phyloP scores from a whole-genome alignment of 2,888 invertebrate species.

The Andrena trimmerana region DNA sequence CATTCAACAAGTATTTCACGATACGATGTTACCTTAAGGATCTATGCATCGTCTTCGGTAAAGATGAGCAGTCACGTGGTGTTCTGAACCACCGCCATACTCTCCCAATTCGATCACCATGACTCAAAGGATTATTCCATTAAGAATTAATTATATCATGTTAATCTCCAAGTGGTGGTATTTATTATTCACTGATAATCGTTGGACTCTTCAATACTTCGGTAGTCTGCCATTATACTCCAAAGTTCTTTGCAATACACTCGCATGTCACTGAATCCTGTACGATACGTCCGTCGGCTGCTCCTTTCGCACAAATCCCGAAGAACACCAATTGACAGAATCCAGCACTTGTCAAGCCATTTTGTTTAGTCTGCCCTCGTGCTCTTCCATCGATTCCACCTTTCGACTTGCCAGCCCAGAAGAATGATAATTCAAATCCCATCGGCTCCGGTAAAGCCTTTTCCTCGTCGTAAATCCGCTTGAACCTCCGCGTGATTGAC shows the following conservation, averaged over 20 bases:
- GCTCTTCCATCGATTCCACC: too few species aligned
- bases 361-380: too few species aligned
- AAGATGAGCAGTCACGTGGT: conserved; percentile 45
- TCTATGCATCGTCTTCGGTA: not conserved
- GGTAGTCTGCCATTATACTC: not conserved
- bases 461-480: too few species aligned
- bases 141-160: not conserved
- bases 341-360: too few species aligned
- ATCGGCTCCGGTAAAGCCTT: too few species aligned
- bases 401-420: too few species aligned
- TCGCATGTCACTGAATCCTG: not conserved
- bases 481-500: too few species aligned
- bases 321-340: not conserved
- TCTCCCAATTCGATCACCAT: conserved; percentile 21
- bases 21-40: conserved; percentile 27
- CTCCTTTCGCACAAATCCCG: not conserved
- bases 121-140: not conserved
- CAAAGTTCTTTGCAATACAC: not conserved
- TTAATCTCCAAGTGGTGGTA: not conserved
- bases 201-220: not conserved
- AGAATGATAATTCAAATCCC: too few species aligned
- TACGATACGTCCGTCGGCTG: conserved; percentile 30
- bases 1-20: not conserved
- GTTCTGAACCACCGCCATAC: conserved; percentile 58
- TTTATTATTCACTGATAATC: not conserved